Evolutionary conservation across 2,888 invertebrate species (phyloP).

Genomic region (Pteria penguin): DNA sequence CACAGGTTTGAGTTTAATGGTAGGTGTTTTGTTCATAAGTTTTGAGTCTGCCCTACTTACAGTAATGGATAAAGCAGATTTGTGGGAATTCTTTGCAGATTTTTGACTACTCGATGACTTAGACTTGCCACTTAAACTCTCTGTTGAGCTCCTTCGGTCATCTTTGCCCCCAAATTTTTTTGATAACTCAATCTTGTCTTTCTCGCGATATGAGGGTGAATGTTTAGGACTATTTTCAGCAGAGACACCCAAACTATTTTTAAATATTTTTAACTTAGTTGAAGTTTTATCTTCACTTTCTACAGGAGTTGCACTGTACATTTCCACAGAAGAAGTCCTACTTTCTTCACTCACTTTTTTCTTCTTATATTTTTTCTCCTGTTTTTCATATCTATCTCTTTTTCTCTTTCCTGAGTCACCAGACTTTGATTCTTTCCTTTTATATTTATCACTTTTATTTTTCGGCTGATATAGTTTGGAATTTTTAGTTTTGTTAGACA

Average conservation of each 20-base stretch:
- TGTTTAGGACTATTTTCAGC: constrained; percentile 46
- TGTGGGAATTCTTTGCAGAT: constrained; percentile 53
- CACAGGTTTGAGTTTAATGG: constrained; percentile 83
- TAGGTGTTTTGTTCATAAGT: constrained; percentile 70
- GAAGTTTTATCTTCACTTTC: constrained; percentile 65
- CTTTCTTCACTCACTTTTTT: constrained; percentile 51
- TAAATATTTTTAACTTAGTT: constrained; percentile 71
- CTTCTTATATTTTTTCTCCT: constrained; percentile 69
- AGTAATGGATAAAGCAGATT: constrained; percentile 38
- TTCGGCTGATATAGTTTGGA: constrained; percentile 58
- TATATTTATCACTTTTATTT: constrained; percentile 68
- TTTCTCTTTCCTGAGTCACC: constrained; percentile 66
- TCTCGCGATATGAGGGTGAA: constrained; percentile 13
- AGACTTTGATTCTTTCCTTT: constrained; percentile 66
- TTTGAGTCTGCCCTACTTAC: constrained; percentile 70
- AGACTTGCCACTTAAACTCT: constrained; percentile 38
- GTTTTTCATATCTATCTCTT: constrained; percentile 67
- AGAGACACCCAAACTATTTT: constrained; percentile 57
- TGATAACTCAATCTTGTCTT: constrained; percentile 27
- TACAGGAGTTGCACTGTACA: constrained; percentile 69
- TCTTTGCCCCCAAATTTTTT: constrained; percentile 30
- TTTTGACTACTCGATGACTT: constrained; percentile 49
- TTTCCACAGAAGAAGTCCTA: constrained; percentile 54
- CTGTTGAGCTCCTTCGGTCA: constrained; percentile 26
- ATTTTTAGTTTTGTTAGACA: constrained; percentile 66